Evolutionary conservation across 2,888 invertebrate species (phyloP).

Genomic region (Synanthedon tipuliformis): DNA sequence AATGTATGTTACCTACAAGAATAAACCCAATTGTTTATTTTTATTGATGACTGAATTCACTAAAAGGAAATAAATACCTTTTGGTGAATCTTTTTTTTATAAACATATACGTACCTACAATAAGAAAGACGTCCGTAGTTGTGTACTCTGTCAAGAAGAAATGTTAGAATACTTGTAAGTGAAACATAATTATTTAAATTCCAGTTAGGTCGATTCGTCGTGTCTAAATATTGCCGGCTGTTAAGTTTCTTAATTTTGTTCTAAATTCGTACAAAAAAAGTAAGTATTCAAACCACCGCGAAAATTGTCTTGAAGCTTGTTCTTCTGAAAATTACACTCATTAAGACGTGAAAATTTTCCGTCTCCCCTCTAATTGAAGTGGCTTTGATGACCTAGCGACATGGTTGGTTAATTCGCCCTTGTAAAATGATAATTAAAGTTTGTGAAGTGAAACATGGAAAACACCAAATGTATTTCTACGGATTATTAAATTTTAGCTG

Average conservation of each 20-base stretch:
- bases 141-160: no score
- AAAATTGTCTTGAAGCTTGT: conserved; percentile 4
- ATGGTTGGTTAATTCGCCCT: not conserved
- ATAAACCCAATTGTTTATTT: no score
- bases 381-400: conserved; percentile 1
- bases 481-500: no score
- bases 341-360: conserved; percentile 4
- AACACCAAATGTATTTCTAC: no score
- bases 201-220: not conserved
- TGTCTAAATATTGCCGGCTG: not conserved
- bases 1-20: no score
- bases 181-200: not conserved
- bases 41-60: no score
- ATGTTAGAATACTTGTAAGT: not conserved
- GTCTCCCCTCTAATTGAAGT: conserved; percentile 2
- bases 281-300: not conserved
- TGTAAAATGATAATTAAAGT: not conserved
- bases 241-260: not conserved
- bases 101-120: no score
- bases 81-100: no score
- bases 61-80: no score
- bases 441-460: not conserved
- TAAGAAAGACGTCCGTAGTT: no score
- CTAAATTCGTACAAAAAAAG: not conserved
- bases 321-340: conserved; percentile 7